Evolutionary conservation across 2,113 vertebrate species (phyloP).

Genomic region (Malurus alboscapulatus): DNA sequence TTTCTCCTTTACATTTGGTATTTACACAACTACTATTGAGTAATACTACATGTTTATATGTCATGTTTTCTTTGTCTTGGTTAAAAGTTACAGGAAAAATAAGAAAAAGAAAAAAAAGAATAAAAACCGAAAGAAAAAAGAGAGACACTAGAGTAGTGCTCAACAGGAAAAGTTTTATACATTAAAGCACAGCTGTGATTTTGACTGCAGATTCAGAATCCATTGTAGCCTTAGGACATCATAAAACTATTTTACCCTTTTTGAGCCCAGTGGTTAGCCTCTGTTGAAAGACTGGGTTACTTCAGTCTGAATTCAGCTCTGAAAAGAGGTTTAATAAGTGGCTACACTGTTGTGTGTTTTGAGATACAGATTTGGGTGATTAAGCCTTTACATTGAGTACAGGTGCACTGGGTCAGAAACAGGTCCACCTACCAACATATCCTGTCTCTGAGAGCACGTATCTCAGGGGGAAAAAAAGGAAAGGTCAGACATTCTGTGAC

Average conservation of each 20-base stretch:
- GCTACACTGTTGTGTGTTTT: not conserved
- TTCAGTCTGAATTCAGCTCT: not conserved
- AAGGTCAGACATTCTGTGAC: not conserved
- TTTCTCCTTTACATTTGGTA: not conserved
- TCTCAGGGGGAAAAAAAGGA: not conserved
- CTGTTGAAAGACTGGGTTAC: conserved; percentile 6
- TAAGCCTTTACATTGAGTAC: not conserved
- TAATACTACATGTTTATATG: not conserved
- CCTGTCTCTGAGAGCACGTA: not conserved
- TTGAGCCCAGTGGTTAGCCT: conserved; percentile 23
- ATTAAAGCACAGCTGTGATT: conserved; percentile 34
- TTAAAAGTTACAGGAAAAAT: not conserved
- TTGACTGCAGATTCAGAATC: conserved; percentile 19
- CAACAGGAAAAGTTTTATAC: conserved; percentile 16
- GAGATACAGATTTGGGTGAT: conserved; percentile 5
- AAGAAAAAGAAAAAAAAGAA: not conserved
- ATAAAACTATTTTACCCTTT: conserved; percentile 1
- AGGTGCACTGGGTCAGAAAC: not conserved
- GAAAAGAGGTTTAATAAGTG: conserved; percentile 19
- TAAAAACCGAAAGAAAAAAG: not conserved
- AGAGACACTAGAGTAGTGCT: not conserved
- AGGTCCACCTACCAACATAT: not conserved
- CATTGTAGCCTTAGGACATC: conserved; percentile 7
- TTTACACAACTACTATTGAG: not conserved
- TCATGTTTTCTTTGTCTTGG: not conserved